These are phyloP conservation scores for Pseudobourletiella spinata DNA, from an alignment of 1,140 invertebrate species.

Conservation along the genomic window DNA sequence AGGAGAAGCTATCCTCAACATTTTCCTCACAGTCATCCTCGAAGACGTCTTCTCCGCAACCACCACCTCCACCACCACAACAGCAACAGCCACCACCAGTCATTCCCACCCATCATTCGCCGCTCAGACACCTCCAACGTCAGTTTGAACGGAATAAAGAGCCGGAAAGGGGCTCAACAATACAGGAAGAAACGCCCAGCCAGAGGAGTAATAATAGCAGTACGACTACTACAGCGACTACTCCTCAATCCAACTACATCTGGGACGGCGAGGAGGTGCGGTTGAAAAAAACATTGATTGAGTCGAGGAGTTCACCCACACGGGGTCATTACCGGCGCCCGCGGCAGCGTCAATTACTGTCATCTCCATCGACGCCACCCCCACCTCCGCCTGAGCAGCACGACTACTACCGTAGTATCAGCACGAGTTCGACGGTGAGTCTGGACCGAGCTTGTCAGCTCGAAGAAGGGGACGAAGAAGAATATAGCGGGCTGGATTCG, in stretches of 20 bases:
- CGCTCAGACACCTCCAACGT: too few species aligned
- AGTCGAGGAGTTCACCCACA: too few species aligned
- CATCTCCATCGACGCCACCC: neutral
- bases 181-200: too few species aligned
- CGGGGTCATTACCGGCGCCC: neutral
- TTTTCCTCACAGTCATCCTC: conserved; percentile 4
- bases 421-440: neutral
- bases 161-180: too few species aligned
- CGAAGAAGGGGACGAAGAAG: neutral
- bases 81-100: too few species aligned
- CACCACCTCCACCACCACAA: neutral
- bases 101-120: too few species aligned
- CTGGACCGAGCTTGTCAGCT: neutral
- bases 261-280: too few species aligned
- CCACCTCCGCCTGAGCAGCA: neutral
- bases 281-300: too few species aligned
- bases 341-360: neutral
- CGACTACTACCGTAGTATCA: neutral
- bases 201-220: neutral
- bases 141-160: too few species aligned
- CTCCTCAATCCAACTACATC: too few species aligned
- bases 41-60: neutral
- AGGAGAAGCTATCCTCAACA: neutral
- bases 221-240: too few species aligned
- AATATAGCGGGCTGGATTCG: neutral